A percentile compares a stretch with the other conserved stretches of the same genome.
Evolutionary conservation across 2,888 invertebrate genomes (phyloP).

Genomic region (Megalurothrips usitatus): DNA sequence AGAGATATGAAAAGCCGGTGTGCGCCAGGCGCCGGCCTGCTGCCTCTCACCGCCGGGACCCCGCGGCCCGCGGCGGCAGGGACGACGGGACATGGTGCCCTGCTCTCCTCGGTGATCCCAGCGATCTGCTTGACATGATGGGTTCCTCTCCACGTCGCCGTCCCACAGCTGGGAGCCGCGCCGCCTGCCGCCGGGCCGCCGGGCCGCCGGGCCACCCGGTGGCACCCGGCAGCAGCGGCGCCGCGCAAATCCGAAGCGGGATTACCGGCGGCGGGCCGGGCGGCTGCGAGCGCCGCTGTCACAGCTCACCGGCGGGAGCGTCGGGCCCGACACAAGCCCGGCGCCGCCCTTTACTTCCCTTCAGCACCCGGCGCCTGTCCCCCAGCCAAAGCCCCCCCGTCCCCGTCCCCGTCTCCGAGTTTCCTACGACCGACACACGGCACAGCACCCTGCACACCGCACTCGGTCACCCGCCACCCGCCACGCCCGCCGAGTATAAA

Average conservation of each 20-base stretch:
- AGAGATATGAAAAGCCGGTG: not conserved
- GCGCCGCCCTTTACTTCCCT: too few species aligned
- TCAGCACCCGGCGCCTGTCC: too few species aligned
- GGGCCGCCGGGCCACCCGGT: not conserved
- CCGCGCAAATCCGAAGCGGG: not conserved
- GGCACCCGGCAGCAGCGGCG: not conserved
- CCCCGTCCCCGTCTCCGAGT: not conserved
- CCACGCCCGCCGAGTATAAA: too few species aligned
- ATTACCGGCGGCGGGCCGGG: not conserved
- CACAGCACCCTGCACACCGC: too few species aligned
- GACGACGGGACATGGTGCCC: not conserved
- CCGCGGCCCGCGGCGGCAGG: not conserved
- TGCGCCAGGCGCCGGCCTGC: too few species aligned
- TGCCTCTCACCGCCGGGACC: too few species aligned
- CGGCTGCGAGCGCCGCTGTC: not conserved
- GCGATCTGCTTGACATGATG: too few species aligned
- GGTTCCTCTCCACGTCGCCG: too few species aligned
- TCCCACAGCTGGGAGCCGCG: too few species aligned
- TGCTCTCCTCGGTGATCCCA: not conserved
- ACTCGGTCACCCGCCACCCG: too few species aligned
- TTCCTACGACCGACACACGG: too few species aligned
- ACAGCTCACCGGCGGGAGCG: not conserved
- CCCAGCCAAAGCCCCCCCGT: not conserved
- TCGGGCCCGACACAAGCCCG: not conserved
- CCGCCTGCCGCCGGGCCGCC: too few species aligned